phyloP scores from a whole-genome alignment of 2,888 invertebrate genomes.

The Tetanocera ferruginea region DNA sequence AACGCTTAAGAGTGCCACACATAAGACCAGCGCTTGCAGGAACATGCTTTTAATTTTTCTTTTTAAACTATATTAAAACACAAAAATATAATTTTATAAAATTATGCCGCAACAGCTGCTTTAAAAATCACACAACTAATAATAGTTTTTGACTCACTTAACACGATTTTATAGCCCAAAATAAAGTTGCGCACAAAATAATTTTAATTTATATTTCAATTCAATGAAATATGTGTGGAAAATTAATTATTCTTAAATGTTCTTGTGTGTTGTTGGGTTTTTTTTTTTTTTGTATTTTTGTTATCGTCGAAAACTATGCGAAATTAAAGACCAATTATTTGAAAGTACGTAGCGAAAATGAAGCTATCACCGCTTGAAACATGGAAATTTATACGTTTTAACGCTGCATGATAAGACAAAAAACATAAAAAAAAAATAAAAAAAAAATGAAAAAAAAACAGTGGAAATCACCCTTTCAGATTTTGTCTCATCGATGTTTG shows the following conservation, averaged over 20 bases:
- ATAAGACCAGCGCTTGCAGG: constrained; percentile 19
- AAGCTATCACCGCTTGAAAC: constrained; percentile 7
- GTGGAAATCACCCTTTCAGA: neutral
- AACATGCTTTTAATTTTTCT: constrained; percentile 25
- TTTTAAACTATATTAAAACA: neutral
- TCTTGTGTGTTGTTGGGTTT: neutral
- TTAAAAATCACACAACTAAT: too few relatives aligned
- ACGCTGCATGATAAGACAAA: neutral
- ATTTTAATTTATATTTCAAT: neutral
- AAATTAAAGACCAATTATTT: constrained; percentile 25
- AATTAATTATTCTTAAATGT: neutral
- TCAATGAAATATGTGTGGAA: neutral
- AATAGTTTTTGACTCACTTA: too few relatives aligned
- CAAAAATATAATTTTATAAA: neutral
- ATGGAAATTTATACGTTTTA: constrained; percentile 36
- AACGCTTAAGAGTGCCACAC: constrained; percentile 34
- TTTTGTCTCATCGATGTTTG: constrained; percentile 16
- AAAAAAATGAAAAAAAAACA: neutral
- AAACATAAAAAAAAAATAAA: neutral
- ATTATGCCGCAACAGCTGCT: neutral
- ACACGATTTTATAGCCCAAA: too few relatives aligned
- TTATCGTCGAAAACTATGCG: neutral
- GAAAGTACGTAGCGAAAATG: constrained; percentile 24
- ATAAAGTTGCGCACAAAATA: neutral
- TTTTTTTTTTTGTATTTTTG: neutral